Evolutionary conservation across 2,888 invertebrate genomes (phyloP).

Genomic region (Cotesia congregata): DNA sequence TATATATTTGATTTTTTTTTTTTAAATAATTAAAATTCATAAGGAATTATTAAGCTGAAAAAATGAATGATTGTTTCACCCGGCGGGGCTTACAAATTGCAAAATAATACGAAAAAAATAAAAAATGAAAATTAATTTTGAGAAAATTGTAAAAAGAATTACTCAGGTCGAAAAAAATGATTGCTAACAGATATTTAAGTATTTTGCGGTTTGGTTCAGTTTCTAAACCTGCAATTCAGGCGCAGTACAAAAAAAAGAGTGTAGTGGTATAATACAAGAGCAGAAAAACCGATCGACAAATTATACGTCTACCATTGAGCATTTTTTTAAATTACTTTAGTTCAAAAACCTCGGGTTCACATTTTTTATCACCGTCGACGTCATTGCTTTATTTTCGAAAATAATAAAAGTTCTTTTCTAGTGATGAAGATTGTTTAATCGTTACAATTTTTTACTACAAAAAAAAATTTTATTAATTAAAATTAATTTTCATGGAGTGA

Average conservation of each 20-base stretch:
- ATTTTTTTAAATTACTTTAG: slow-evolving; percentile 24
- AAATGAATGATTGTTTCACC: too few relatives aligned
- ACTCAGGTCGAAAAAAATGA: neutral
- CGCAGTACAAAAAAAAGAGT: neutral
- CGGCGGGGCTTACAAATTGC: too few relatives aligned
- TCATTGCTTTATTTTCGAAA: neutral
- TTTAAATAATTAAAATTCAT: too few relatives aligned
- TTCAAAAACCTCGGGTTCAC: slow-evolving; percentile 25
- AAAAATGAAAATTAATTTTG: neutral
- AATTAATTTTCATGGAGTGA: too few relatives aligned
- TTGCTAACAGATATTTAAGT: slow-evolving; percentile 15
- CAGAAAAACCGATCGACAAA: slow-evolving; percentile 40
- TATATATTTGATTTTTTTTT: too few relatives aligned
- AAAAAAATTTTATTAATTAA: too few relatives aligned
- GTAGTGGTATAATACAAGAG: slow-evolving; percentile 30
- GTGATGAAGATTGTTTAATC: too few relatives aligned
- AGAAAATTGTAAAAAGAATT: neutral
- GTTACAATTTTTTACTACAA: too few relatives aligned
- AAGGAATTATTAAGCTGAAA: too few relatives aligned
- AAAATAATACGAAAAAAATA: too few relatives aligned
- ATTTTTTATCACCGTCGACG: neutral
- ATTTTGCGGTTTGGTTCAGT: slow-evolving; percentile 21
- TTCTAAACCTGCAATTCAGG: slow-evolving; percentile 45
- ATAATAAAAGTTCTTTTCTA: neutral
- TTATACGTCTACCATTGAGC: slow-evolving; percentile 43